These are phyloP conservation scores for Seira ritae DNA, from an alignment of 2,888 invertebrate genomes.

Conservation along the genomic window DNA sequence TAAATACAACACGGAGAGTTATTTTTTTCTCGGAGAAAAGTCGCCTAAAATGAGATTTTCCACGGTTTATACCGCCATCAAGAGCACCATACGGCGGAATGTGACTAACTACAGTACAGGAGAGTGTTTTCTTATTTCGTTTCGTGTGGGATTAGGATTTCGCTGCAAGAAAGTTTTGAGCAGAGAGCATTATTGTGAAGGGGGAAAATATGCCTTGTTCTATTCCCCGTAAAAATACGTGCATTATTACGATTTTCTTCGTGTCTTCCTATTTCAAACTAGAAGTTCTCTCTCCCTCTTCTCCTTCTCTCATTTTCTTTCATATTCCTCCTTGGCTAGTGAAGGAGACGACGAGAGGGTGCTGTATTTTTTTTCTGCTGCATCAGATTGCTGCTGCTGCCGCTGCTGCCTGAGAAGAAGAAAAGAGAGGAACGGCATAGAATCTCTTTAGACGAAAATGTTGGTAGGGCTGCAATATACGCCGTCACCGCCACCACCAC, in stretches of 20 bases:
- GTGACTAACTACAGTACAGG: neutral
- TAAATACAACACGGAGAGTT: neutral
- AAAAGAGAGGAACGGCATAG: neutral
- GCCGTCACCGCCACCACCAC: slow-evolving; percentile 25
- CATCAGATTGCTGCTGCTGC: slow-evolving; percentile 23
- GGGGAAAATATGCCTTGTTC: slow-evolving; percentile 4
- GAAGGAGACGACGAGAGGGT: slow-evolving; percentile 24
- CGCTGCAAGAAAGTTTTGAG: neutral
- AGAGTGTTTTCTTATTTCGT: no score
- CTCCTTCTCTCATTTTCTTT: slow-evolving; percentile 28
- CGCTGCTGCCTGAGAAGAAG: slow-evolving; percentile 16
- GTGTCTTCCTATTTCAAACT: neutral
- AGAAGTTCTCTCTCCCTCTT: slow-evolving; percentile 22
- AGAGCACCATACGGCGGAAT: neutral
- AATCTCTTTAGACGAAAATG: neutral
- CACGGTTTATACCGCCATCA: neutral
- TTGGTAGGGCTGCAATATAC: neutral
- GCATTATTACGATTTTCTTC: slow-evolving; percentile 21
- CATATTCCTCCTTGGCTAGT: slow-evolving; percentile 12
- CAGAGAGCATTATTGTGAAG: neutral
- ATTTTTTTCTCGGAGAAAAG: neutral
- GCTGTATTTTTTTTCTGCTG: slow-evolving; percentile 25
- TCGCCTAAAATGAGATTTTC: neutral
- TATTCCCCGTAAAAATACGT: slow-evolving; percentile 14
- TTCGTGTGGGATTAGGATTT: neutral